phyloP scores from a whole-genome alignment of 92 coral and sea anemone species.

The Phenganax marumi region DNA sequence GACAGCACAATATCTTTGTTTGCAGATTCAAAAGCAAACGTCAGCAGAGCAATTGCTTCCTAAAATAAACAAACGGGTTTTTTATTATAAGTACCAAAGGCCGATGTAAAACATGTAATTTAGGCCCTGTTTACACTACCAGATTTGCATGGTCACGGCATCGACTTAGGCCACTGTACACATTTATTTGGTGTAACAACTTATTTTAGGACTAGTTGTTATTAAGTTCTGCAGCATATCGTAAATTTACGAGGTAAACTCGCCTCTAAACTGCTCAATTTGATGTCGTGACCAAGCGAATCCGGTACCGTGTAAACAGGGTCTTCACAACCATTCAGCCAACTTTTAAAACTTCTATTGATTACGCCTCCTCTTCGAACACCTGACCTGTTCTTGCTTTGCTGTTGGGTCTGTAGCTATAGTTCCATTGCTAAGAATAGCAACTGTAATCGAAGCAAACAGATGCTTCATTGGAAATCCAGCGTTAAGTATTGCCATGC shows the following conservation, averaged over 20 bases:
- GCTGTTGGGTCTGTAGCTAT: conserved; percentile 76
- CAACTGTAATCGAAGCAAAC: conserved; percentile 77
- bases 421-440: conserved; percentile 58
- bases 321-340: neutral
- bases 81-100: neutral
- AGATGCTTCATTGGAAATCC: conserved; percentile 91
- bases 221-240: too few relatives aligned
- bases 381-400: conserved; percentile 76
- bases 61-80: conserved; percentile 20
- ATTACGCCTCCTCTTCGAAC: neutral
- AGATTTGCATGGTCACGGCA: too few relatives aligned
- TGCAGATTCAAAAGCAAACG: conserved; percentile 81
- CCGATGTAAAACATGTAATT: neutral
- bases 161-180: too few relatives aligned
- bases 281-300: too few relatives aligned
- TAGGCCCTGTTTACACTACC: too few relatives aligned
- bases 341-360: neutral
- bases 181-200: too few relatives aligned
- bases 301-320: too few relatives aligned
- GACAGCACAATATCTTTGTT: conserved; percentile 74
- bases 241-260: too few relatives aligned
- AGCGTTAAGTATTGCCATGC: conserved; percentile 93
- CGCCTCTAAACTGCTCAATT: too few relatives aligned
- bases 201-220: too few relatives aligned
- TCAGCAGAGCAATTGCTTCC: conserved; percentile 80